Evolutionary conservation across 2,888 invertebrate species (phyloP), one percentile per base, ranked within the genome.

Genomic region (Macrosoma leucophasiata): DNA sequence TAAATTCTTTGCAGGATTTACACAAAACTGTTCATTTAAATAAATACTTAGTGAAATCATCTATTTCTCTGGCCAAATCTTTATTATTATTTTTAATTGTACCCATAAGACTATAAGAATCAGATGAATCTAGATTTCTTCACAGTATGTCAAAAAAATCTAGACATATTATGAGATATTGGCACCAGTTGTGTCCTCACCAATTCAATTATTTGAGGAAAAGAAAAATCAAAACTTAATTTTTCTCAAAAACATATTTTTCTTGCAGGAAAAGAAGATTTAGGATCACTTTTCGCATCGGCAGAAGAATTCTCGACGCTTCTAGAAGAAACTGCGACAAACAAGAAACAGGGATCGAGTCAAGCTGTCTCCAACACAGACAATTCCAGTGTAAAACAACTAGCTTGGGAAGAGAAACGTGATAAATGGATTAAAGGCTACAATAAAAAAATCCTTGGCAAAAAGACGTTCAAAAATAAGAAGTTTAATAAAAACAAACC

Each of bases 301-400:
- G 94, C 94, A 0, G 95, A 95, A 67, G 91, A 96, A 73, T 97
- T 97, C 79, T 91, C 96, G 0, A 90, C 93, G 24, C 84, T 96
- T 50, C 76, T 97, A 31, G 96, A 97, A 70, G 93, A 95, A 39
- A 92, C 93, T 27, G 91, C 92, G 1, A 85, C 87, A 26, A 86
- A 88, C 3, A 89, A 89, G 53, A 86, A 86, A 13, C 84, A 85
- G 41, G 85, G 84, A 0, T 90, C 92, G 10, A 89, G 90, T 26
- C 88, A 89, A 65, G 89, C 88, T 0, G 79, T 92, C 6, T 88
- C 89, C 2, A 93, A 92, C 55, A 87, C 86, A 34, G 95, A 95
- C 58, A 93, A 93, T 55, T 88, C 95, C 0, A 90, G 92, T 50
- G 74, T 73, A 4, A 93, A 93, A 59, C 94, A 95, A 72, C 58